Evolutionary conservation across 2,888 invertebrate species (phyloP).

Genomic region (Sipha maydis): DNA sequence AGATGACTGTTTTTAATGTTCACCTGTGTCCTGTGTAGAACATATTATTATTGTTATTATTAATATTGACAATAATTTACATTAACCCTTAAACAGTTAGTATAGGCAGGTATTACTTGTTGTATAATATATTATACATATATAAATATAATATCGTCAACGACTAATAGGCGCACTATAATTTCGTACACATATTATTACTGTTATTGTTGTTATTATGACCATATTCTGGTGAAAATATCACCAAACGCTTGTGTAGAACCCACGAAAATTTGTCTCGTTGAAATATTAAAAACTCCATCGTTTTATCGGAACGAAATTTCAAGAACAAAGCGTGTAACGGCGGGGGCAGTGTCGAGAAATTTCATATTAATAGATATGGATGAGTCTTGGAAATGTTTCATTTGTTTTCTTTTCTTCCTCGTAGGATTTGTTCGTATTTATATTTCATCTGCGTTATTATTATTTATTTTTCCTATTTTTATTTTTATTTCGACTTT

Average conservation of each 20-base stretch:
- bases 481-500: constrained; percentile 1
- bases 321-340: too few relatives aligned
- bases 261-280: too few relatives aligned
- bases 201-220: background rate
- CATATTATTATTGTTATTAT: background rate
- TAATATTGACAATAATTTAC: constrained; percentile 16
- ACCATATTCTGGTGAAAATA: background rate
- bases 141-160: background rate
- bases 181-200: constrained; percentile 13
- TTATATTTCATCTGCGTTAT: background rate
- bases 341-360: background rate
- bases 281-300: background rate
- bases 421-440: constrained; percentile 22
- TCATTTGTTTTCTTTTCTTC: background rate
- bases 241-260: background rate
- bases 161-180: background rate
- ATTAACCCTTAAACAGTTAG: constrained; percentile 26
- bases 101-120: background rate
- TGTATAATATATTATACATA: background rate
- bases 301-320: background rate
- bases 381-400: constrained; percentile 54
- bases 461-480: background rate
- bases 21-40: constrained; percentile 15
- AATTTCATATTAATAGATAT: background rate
- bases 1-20: constrained; percentile 27